Percentiles rank a stretch among this genome's conserved stretches.
Conservation (phyloP, 1,140 invertebrate species). For the Eubasilissa regina region DNA sequence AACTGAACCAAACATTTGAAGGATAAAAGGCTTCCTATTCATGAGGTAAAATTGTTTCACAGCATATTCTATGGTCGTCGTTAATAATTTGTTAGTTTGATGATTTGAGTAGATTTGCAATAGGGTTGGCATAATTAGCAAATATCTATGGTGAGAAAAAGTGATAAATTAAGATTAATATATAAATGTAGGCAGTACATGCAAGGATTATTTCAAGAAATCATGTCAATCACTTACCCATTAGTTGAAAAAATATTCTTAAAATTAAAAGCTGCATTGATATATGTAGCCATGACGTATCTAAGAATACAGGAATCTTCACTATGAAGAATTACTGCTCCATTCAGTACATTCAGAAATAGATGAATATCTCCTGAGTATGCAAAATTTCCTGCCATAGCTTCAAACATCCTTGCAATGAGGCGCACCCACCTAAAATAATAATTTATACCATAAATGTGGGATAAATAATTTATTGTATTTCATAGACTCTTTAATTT, state of each 20-base stretch:
- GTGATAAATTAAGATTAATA: conserved; percentile 54
- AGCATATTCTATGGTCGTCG: conserved; percentile 96
- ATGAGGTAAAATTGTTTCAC: conserved; percentile 99
- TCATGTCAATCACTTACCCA: conserved; percentile 77
- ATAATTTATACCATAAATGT: background rate
- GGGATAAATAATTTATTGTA: background rate
- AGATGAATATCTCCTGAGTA: conserved; percentile 98
- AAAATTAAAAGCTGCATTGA: conserved; percentile 98
- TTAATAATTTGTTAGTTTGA: conserved; percentile 96
- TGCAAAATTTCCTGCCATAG: conserved; percentile 98
- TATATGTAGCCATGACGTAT: conserved; percentile 96
- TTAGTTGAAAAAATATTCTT: conserved; percentile 99
- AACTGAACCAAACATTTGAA: conserved; percentile 99
- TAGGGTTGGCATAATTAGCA: conserved; percentile 97
- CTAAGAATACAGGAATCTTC: conserved; percentile 96
- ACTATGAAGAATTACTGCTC: conserved; percentile 95
- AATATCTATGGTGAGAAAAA: conserved; percentile 78
- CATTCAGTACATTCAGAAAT: conserved; percentile 98
- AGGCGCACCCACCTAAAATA: conserved; percentile 88
- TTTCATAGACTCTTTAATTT: background rate
- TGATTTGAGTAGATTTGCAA: conserved; percentile 97
- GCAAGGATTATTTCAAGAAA: conserved; percentile 2
- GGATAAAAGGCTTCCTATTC: conserved; percentile 97
- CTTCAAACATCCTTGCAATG: conserved; percentile 97
- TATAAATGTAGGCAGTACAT: conserved; percentile 36